Base-by-base conservation (phyloP, 2,113 vertebrate genomes). In the Pachycephala philippinensis region DNA sequence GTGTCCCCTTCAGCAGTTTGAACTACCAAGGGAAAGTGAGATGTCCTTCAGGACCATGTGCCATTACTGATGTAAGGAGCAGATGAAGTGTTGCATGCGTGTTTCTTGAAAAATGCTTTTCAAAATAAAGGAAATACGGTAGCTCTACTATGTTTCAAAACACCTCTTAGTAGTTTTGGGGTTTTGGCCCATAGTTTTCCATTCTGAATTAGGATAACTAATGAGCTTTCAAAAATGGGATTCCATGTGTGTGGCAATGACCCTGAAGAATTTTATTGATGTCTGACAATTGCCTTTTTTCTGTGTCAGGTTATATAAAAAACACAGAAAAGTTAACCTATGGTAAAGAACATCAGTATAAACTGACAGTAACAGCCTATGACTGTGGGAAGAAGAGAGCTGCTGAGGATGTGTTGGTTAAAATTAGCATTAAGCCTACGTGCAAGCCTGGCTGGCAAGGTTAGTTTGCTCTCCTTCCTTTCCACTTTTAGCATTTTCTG, bases 391-490 rank as follows among this genome's bases (percentile, higher is more conserved):
- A 99, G 98, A 99, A 99, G 90, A 97, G 99, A 7, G 99, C 99
- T 31, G 97, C 98, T 1, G 99, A 99, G 84, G 99, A 99, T 19
- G 99, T 99, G 28, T 84, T 99, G 70, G 99, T 99, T 84, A 99
- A 99, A 98, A 99, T 99, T 96, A 99, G 98, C 95, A 93, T 99
- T 86, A 99, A 99, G 95, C 99, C 99, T 79, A 98, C 99, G 16
- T 99, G 99, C 97, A 99, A 98, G 96, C 98, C 99, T 9, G 99
- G 99, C 95, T 99, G 99, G 99, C 99, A 99, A 98, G 99, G 99
- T 99, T 88, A 94, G 98, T 93, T 7, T 37, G 22, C 2, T 22
- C 17, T 77, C 49, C 30, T 45, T 28, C 15, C 19, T 80, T 5
- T 40, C 52, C 52, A 24, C 18, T 15, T 53, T 42, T 28, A 6